These are phyloP conservation scores for Synergus umbraculus DNA, from an alignment of 2,888 invertebrate genomes.

Conservation along the genomic window DNA sequence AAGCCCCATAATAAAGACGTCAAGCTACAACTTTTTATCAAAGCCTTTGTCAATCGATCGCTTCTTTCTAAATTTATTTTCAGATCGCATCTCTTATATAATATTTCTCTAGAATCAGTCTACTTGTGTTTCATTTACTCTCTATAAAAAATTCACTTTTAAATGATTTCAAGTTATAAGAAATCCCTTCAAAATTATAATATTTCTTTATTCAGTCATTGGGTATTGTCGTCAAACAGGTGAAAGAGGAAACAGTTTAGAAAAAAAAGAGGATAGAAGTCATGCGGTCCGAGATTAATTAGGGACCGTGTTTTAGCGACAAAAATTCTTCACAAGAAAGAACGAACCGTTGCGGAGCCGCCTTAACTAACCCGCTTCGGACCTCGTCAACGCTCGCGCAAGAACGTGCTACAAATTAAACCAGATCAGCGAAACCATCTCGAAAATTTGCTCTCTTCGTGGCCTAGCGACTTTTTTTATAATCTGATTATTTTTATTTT, in stretches of 20 bases:
- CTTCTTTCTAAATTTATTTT: neutral
- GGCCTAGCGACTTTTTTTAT: neutral
- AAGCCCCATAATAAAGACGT: neutral
- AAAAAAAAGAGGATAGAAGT: slow-evolving; percentile 19
- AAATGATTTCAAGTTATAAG: too few species aligned
- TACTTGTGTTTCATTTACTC: too few species aligned
- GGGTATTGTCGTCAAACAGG: neutral
- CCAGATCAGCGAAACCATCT: slow-evolving; percentile 71
- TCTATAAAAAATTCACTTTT: too few species aligned
- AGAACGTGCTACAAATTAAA: slow-evolving; percentile 77
- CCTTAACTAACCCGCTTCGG: slow-evolving; percentile 58
- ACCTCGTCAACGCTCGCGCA: slow-evolving; percentile 67
- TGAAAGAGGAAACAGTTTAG: slow-evolving; percentile 3
- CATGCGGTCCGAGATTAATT: slow-evolving; percentile 70
- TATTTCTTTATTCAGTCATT: neutral
- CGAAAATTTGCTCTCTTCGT: slow-evolving; percentile 64
- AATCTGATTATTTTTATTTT: neutral
- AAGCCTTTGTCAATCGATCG: neutral
- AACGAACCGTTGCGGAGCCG: slow-evolving; percentile 49
- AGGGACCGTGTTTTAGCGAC: slow-evolving; percentile 73
- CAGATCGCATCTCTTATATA: neutral
- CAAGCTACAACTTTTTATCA: neutral
- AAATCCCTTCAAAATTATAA: too few species aligned
- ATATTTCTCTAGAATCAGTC: too few species aligned
- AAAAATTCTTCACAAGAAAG: slow-evolving; percentile 67